Evolutionary conservation across 2,888 invertebrate species (phyloP).

Genomic region (Melinaea menophilus): DNA sequence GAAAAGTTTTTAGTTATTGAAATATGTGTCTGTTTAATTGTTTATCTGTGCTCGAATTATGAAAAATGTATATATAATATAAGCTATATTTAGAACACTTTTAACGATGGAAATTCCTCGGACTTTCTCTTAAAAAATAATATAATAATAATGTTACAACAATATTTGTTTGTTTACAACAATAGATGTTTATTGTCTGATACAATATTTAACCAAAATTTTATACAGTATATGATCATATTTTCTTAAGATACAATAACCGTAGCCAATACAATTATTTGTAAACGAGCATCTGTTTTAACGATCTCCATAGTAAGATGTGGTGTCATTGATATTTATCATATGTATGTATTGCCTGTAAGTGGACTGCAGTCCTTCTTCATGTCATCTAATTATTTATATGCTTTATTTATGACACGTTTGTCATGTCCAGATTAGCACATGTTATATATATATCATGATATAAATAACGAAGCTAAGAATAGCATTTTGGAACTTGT

Average conservation of each 20-base stretch:
- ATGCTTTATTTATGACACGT: not conserved
- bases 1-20: no score
- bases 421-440: constrained; percentile 1
- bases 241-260: constrained; percentile 3
- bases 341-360: not conserved
- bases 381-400: constrained; percentile 4
- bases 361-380: not conserved
- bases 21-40: no score
- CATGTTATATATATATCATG: not conserved
- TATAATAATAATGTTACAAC: no score
- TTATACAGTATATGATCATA: not conserved
- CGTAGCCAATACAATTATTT: not conserved
- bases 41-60: no score
- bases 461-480: not conserved
- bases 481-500: no score
- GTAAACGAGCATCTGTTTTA: not conserved
- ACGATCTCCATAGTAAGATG: not conserved
- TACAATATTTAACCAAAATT: no score
- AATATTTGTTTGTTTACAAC: no score
- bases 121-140: no score
- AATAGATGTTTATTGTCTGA: no score
- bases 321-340: not conserved
- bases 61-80: no score
- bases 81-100: no score
- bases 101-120: no score